A percentile compares a stretch with the other conserved stretches of the same genome.
Conservation (phyloP, 2,888 invertebrate genomes). For the Tetanocera ferruginea region DNA sequence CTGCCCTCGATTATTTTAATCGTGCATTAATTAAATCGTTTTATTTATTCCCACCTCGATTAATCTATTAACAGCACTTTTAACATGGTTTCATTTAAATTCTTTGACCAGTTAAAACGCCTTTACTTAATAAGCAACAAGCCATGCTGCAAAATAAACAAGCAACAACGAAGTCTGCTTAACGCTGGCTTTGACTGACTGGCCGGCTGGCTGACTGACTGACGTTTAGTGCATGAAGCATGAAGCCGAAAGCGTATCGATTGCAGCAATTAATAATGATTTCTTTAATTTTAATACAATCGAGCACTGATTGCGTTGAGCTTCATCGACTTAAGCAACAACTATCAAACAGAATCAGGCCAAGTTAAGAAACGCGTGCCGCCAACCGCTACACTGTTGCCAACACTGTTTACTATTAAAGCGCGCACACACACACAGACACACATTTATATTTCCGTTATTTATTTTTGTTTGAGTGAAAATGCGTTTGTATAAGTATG, state of each 20-base stretch:
- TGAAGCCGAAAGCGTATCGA: slow-evolving; percentile 5
- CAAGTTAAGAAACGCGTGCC: not conserved
- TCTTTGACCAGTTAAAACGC: too few relatives aligned
- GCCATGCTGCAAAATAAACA: not conserved
- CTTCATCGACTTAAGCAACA: not conserved
- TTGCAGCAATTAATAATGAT: slow-evolving; percentile 26
- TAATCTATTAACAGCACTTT: too few relatives aligned
- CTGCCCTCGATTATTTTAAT: too few relatives aligned
- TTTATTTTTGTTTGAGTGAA: not conserved
- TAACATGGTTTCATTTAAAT: too few relatives aligned
- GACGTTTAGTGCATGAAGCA: not conserved
- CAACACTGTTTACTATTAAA: not conserved
- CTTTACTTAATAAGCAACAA: too few relatives aligned
- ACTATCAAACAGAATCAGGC: not conserved
- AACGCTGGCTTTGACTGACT: too few relatives aligned
- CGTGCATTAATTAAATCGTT: too few relatives aligned
- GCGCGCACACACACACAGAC: not conserved
- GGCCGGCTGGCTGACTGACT: not conserved
- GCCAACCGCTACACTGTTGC: not conserved
- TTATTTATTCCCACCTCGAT: too few relatives aligned
- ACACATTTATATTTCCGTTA: not conserved
- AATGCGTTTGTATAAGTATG: not conserved
- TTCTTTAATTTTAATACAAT: slow-evolving; percentile 23
- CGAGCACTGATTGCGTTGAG: slow-evolving; percentile 2
- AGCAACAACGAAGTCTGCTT: not conserved